These are phyloP conservation scores for Centropus unirufus DNA, from an alignment of 2,113 vertebrate genomes.

Conservation along the genomic window DNA sequence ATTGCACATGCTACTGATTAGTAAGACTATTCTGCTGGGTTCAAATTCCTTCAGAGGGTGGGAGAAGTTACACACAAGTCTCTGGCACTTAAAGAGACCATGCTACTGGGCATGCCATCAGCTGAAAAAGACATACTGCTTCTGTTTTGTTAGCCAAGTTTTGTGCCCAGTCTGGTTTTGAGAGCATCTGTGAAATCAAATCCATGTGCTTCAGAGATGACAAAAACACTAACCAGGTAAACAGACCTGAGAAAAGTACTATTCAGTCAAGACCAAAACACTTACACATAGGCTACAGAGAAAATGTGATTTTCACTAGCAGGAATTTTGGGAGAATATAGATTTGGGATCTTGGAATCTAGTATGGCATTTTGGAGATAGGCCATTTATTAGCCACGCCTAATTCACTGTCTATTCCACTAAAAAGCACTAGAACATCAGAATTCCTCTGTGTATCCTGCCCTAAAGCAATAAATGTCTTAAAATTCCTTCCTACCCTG, in stretches of 20 bases:
- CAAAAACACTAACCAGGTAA: not conserved
- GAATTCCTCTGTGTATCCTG: not conserved
- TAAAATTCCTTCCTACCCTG: conserved; percentile 44
- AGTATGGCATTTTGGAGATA: not conserved
- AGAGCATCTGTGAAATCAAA: not conserved
- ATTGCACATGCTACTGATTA: not conserved
- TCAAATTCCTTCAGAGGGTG: not conserved
- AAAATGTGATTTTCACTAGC: not conserved
- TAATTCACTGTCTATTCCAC: not conserved
- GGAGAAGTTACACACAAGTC: not conserved
- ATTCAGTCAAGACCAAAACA: not conserved
- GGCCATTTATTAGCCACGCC: not conserved
- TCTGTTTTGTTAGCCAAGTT: not conserved
- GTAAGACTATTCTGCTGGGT: not conserved
- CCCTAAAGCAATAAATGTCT: conserved; percentile 48
- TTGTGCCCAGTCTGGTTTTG: not conserved
- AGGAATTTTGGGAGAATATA: not conserved
- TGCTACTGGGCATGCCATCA: not conserved
- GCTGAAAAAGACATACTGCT: not conserved
- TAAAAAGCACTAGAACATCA: not conserved
- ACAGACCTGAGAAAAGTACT: not conserved
- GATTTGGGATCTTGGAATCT: not conserved
- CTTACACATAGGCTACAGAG: not conserved
- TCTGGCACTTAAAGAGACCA: not conserved
- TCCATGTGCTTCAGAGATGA: not conserved